Percentiles rank a stretch among this genome's conserved stretches.
Conservation (phyloP, 1,140 invertebrate genomes). For the Muscidifurax raptorellus region DNA sequence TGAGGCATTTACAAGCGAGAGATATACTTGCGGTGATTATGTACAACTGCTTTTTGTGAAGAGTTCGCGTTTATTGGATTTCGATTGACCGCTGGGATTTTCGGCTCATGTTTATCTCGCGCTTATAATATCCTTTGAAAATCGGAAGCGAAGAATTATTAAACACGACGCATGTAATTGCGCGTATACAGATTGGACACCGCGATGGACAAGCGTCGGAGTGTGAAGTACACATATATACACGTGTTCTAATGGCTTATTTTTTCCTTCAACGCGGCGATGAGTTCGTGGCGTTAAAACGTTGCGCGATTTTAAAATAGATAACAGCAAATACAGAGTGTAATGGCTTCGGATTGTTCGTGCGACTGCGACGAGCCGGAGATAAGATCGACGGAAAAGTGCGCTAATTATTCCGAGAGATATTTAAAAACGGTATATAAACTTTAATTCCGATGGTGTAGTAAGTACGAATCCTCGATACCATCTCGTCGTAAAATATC, state of each 20-base stretch:
- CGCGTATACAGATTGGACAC: constrained; percentile 7
- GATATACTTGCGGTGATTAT: too few relatives aligned
- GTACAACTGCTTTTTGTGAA: too few relatives aligned
- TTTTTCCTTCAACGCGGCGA: background rate
- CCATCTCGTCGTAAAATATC: too few relatives aligned
- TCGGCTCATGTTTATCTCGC: too few relatives aligned
- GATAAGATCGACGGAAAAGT: background rate
- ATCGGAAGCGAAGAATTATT: background rate
- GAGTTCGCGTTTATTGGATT: background rate
- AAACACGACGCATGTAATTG: constrained; percentile 2
- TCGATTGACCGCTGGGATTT: background rate
- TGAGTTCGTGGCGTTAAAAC: constrained; percentile 39
- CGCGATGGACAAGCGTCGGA: constrained; percentile 13
- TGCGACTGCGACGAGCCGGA: background rate
- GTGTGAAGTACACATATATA: constrained; percentile 29
- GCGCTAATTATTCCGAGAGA: background rate
- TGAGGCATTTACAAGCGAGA: background rate
- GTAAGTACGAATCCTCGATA: too few relatives aligned
- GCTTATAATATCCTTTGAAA: too few relatives aligned
- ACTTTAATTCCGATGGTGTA: too few relatives aligned
- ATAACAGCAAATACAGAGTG: constrained; percentile 7
- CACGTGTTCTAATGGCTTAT: constrained; percentile 18
- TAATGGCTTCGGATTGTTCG: constrained; percentile 36
- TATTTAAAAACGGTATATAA: too few relatives aligned
- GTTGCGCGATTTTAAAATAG: constrained; percentile 1